Evolutionary conservation across 2,888 invertebrate genomes (phyloP).

Genomic region (Dione juno): DNA sequence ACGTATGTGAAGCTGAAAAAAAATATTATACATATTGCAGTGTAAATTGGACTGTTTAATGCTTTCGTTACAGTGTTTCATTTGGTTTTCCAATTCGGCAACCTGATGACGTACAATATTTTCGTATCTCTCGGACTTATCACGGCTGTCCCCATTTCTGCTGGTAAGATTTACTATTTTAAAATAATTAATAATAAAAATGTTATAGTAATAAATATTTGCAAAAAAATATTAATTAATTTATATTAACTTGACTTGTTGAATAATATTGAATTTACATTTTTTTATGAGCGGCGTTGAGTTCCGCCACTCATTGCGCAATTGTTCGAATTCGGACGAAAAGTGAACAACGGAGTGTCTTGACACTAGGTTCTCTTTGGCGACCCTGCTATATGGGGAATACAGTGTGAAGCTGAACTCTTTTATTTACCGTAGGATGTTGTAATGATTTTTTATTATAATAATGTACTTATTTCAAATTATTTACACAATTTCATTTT

Average conservation of each 20-base stretch:
- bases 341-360: not conserved
- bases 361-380: not conserved
- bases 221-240: too few species aligned
- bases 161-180: constrained; percentile 85
- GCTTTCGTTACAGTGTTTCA: constrained; percentile 89
- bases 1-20: too few species aligned
- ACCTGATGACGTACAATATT: constrained; percentile 95
- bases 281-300: too few species aligned
- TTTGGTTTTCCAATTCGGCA: constrained; percentile 96
- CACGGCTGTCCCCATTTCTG: constrained; percentile 96
- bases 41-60: not conserved
- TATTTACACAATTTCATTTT: constrained; percentile 16
- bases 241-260: too few species aligned
- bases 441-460: not conserved
- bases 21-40: not conserved
- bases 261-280: not conserved
- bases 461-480: not conserved
- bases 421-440: not conserved
- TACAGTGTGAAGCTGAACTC: not conserved
- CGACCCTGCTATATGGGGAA: not conserved
- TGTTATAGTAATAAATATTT: too few species aligned
- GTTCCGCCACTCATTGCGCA: too few species aligned
- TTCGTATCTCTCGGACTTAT: constrained; percentile 97
- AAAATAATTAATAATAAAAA: not conserved
- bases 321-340: too few species aligned